Base-by-base conservation (phyloP, 2,113 vertebrate genomes). In the Pampusana beccarii region DNA sequence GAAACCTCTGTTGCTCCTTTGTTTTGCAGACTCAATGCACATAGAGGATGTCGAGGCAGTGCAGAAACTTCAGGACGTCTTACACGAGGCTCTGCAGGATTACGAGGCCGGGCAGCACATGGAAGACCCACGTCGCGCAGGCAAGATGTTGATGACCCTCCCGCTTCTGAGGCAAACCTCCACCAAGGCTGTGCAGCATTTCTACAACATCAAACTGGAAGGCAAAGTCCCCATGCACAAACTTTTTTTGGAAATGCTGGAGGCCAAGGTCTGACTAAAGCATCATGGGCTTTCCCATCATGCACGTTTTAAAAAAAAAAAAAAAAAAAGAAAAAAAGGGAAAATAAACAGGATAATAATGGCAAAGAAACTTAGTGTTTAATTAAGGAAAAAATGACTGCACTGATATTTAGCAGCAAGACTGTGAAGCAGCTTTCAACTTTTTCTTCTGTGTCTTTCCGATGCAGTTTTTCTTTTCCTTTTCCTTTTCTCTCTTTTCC, bases 191-290 rank as follows among this genome's bases (percentile, higher is more conserved):
- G 99, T 99, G 97, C 99, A 99, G 97, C 99, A 99, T 97, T 99
- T 99, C 98, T 99, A 99, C 98, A 99, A 99, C 98, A 99, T 99
- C 98, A 99, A 99, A 98, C 99, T 99, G 91, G 99, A 99, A 98
- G 99, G 99, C 98, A 99, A 99, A 97, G 99, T 99, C 94, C 99
- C 99, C 97, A 99, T 99, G 99, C 99, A 99, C 99, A 99, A 99
- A 99, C 99, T 99, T 96, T 99, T 99, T 98, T 98, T 99, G 99
- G 99, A 99, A 99, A 99, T 99, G 98, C 99, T 99, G 97, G 99
- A 99, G 98, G 99, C 99, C 97, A 99, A 99, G 98, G 99, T 99
- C 97, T 99, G 99, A 99, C 98, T 98, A 97, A 97, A 95, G 97
- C 95, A 94, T 95, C 96, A 97, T 66, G 89, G 96, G 97, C 97